phyloP scores from a whole-genome alignment of 2,113 vertebrate genomes.

The Plotosus lineatus region DNA sequence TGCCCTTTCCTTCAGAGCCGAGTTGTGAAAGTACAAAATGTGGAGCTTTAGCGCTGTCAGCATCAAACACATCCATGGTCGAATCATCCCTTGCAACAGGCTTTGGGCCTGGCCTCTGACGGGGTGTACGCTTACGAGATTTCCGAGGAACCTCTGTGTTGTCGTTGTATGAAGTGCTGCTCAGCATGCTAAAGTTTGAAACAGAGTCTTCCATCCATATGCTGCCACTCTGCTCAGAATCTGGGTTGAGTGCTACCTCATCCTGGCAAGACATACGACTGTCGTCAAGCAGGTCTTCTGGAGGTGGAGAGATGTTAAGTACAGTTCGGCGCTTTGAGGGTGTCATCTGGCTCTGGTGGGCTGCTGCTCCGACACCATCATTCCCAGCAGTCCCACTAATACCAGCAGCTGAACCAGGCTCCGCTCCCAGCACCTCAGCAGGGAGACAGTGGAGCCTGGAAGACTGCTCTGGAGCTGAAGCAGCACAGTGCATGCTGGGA shows the following conservation, averaged over 20 bases:
- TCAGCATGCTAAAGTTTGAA: slow-evolving; percentile 98
- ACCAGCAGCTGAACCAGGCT: slow-evolving; percentile 56
- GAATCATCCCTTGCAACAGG: slow-evolving; percentile 84
- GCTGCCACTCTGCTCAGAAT: slow-evolving; percentile 96
- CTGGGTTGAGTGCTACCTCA: slow-evolving; percentile 79
- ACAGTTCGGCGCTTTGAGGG: slow-evolving; percentile 94
- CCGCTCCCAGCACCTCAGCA: slow-evolving; percentile 74
- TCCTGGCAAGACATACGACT: slow-evolving; percentile 99
- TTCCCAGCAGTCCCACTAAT: slow-evolving; percentile 56
- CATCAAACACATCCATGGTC: slow-evolving; percentile 99
- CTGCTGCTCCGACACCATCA: slow-evolving; percentile 56
- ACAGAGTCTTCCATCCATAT: slow-evolving; percentile 98
- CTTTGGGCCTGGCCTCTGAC: slow-evolving; percentile 93
- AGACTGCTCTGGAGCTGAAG: slow-evolving; percentile 90
- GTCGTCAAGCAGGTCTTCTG: slow-evolving; percentile 96
- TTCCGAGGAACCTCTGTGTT: slow-evolving; percentile 98
- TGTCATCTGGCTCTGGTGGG: slow-evolving; percentile 84
- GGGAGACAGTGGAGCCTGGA: slow-evolving; percentile 88
- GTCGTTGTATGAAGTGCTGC: slow-evolving; percentile 96
- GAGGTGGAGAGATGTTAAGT: slow-evolving; percentile 95
- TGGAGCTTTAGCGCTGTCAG: slow-evolving; percentile 97
- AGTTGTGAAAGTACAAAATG: slow-evolving; percentile 99
- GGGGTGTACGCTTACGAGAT: slow-evolving; percentile 93
- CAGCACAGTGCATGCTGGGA: slow-evolving; percentile 87
- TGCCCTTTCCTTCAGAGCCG: slow-evolving; percentile 88